Evolutionary conservation across 2,888 invertebrate genomes (phyloP), one percentile per base, ranked within the genome.

Genomic region (Drosophila monieri): DNA sequence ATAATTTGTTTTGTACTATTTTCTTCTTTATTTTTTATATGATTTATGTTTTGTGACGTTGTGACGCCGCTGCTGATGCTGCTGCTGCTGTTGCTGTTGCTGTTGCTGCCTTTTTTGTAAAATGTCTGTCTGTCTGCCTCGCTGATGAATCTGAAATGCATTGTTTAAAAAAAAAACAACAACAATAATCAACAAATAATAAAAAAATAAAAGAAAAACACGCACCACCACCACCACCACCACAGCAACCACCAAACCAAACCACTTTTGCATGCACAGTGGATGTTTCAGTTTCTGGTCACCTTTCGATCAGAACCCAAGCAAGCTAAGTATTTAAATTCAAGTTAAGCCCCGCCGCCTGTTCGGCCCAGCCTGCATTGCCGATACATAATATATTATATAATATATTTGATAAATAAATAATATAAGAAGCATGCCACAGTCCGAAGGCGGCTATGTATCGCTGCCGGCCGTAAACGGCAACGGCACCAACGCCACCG

Each of bases 371-470:
- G 14, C n/a, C 6, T 6, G 6, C n/a, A n/a, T 37, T n/a, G 35
- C 35, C n/a, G 4, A 25, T 32, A 46, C 44, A 14, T 32, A n/a
- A 47, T 48, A n/a, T 37, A 25, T 56, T 25, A 62, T 49, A 73
- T 49, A 58, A 73, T 49, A 58, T 18, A 12, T 21, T 9, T 58
- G 44, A 54, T 46, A 57, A 15, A 18, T 48, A 39, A 57, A 41
- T 27, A 32, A 23, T 41, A 43, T 6, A 51, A 23, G 30, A 55
- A 68, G 59, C 44, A 91, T 91, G 92, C 92, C 91, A 76, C 91
- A 91, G 74, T 80, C 90, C 58, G 92, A 92, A 80, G 91, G 91
- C 85, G 92, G 91, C 64, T 92, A 92, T 83, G 85, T 91, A 48
- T 91, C 91, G 65, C 80, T 92, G 80, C 91, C 90, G 78, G 89